Evolutionary conservation across 64 coral and sea anemone species (phyloP).

Genomic region (Catalaphyllia jardinei): DNA sequence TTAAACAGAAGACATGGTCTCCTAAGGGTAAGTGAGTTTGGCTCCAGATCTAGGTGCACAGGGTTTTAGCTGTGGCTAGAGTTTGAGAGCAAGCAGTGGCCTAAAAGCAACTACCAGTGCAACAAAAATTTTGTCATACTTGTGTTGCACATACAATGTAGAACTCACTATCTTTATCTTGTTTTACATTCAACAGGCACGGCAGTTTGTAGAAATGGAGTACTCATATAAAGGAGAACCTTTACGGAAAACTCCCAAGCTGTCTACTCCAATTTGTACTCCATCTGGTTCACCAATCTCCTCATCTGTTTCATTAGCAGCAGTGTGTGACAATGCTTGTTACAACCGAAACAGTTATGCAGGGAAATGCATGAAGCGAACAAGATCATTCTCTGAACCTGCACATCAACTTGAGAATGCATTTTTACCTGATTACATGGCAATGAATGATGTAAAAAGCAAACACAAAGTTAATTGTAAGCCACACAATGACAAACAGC

Average conservation of each 20-base stretch:
- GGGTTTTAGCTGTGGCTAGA: no score
- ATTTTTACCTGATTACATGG: conserved; percentile 58
- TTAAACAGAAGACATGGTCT: no score
- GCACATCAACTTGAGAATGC: conserved; percentile 83
- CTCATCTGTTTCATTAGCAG: conserved; percentile 89
- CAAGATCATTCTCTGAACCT: conserved; percentile 85
- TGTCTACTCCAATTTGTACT: conserved; percentile 84
- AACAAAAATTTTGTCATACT: not conserved
- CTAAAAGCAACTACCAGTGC: no score
- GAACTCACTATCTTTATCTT: not conserved
- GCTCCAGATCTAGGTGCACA: no score
- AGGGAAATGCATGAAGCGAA: conserved; percentile 84
- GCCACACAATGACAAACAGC: conserved; percentile 43
- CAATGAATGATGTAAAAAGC: conserved; percentile 91
- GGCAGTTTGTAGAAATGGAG: conserved; percentile 98
- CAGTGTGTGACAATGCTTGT: conserved; percentile 85
- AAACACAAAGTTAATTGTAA: conserved; percentile 73
- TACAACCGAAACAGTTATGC: conserved; percentile 90
- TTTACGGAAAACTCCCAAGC: conserved; percentile 62
- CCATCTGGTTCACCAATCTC: conserved; percentile 95
- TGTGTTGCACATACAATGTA: not conserved
- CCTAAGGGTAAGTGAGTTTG: no score
- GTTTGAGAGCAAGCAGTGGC: no score
- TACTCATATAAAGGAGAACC: conserved; percentile 93
- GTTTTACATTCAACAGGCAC: conserved; percentile 58